Percentiles rank a stretch among this genome's conserved stretches.
Evolutionary conservation across 2,797 vertebrate genomes (phyloP).

Genomic region (Botia kubotai): DNA sequence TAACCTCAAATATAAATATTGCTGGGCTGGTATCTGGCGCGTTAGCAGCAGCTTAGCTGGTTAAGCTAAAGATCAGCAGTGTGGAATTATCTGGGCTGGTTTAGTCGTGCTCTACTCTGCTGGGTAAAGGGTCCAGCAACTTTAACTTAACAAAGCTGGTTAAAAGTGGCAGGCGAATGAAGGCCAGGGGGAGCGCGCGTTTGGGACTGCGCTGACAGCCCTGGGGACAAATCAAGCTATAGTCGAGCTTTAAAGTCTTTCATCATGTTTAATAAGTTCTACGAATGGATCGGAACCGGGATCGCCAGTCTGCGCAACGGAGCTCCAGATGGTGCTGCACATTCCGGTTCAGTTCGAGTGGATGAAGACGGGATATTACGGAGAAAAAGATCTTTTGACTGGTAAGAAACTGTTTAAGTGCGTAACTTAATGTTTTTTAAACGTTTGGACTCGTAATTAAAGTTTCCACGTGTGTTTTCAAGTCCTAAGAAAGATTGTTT

Average conservation of each 20-base stretch:
- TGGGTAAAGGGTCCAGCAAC: constrained; percentile 50
- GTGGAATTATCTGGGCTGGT: constrained; percentile 45
- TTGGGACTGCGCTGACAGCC: constrained; percentile 61
- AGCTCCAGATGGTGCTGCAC: constrained; percentile 65
- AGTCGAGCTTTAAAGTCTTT: constrained; percentile 11
- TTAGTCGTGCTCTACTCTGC: constrained; percentile 36
- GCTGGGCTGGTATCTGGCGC: constrained; percentile 55
- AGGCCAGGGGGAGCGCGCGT: constrained; percentile 53
- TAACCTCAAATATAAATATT: constrained; percentile 42
- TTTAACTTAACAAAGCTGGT: constrained; percentile 57
- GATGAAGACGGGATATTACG: constrained; percentile 35
- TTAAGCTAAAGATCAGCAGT: constrained; percentile 50
- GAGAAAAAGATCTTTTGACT: constrained; percentile 60
- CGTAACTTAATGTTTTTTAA: not conserved
- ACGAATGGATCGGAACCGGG: constrained; percentile 79
- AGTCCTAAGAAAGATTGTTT: not conserved
- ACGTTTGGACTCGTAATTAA: not conserved
- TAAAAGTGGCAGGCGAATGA: constrained; percentile 66
- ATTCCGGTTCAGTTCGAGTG: constrained; percentile 31
- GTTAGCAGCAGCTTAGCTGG: constrained; percentile 60
- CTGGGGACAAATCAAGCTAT: constrained; percentile 44
- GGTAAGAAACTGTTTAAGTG: constrained; percentile 45
- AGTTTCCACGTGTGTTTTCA: not conserved
- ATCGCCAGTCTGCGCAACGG: constrained; percentile 77
- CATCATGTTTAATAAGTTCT: constrained; percentile 82